Conservation (phyloP, 2,888 invertebrate species). For the Idaea straminata region DNA sequence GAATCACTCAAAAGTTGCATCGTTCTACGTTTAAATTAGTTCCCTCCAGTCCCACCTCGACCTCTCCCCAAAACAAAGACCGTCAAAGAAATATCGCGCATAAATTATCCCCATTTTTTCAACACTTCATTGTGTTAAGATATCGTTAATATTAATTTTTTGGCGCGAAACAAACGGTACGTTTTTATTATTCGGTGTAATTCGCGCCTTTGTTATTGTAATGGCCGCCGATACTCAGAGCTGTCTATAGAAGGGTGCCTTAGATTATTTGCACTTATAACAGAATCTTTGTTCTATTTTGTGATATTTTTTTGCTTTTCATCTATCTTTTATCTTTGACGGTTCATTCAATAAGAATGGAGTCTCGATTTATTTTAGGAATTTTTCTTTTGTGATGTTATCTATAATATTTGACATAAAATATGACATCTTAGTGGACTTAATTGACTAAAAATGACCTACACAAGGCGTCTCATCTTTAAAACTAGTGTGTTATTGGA, state of each 20-base stretch:
- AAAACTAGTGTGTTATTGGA: background rate
- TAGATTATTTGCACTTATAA: conserved; percentile 17
- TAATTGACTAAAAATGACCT: background rate
- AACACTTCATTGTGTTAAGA: conserved; percentile 70
- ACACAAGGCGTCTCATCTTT: background rate
- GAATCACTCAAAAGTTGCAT: background rate
- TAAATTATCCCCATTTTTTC: conserved; percentile 70
- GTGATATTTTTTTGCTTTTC: conserved; percentile 26
- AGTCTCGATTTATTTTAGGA: background rate
- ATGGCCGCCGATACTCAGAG: conserved; percentile 42
- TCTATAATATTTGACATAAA: background rate
- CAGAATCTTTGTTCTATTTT: conserved; percentile 4
- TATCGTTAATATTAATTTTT: conserved; percentile 81
- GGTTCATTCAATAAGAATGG: background rate
- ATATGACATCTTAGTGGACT: background rate
- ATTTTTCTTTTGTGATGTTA: background rate
- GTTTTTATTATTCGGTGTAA: conserved; percentile 67
- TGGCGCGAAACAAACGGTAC: conserved; percentile 71
- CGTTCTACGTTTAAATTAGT: conserved; percentile 16
- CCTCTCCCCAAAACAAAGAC: conserved; percentile 54
- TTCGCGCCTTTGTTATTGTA: conserved; percentile 74
- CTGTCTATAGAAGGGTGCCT: conserved; percentile 12
- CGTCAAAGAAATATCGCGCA: conserved; percentile 72
- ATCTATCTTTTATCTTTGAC: background rate
- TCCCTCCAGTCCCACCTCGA: conserved; percentile 37